phyloP scores from a whole-genome alignment of 2,888 invertebrate species.

The Ochropacha duplaris region DNA sequence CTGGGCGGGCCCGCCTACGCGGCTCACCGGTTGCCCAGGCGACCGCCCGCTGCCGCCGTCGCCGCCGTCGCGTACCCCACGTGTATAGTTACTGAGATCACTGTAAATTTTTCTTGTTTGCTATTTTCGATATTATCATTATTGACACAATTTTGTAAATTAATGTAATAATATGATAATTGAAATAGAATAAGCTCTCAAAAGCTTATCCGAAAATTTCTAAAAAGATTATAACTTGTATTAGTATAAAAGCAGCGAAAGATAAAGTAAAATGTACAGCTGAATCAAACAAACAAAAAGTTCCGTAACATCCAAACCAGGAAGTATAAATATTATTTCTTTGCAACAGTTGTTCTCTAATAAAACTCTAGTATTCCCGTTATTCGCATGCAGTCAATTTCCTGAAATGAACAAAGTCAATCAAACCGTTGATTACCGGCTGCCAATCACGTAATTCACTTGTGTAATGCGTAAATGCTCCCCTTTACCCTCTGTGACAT shows the following conservation, averaged over 20 bases:
- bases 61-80: slow-evolving; percentile 44
- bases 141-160: background rate
- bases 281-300: too few species aligned
- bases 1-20: slow-evolving; percentile 54
- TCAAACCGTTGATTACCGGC: background rate
- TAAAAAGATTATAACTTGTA: too few species aligned
- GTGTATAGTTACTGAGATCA: slow-evolving; percentile 24
- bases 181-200: too few species aligned
- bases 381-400: background rate
- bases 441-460: background rate
- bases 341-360: background rate
- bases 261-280: too few species aligned
- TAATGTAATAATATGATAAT: too few species aligned
- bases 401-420: background rate
- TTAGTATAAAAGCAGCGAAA: too few species aligned
- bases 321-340: too few species aligned
- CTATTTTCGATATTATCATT: too few species aligned
- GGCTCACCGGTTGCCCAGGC: slow-evolving; percentile 61
- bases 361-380: background rate
- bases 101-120: too few species aligned
- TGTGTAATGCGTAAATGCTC: background rate
- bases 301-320: too few species aligned
- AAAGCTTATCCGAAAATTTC: too few species aligned
- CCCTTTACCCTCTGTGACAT: background rate
- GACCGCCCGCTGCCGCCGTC: slow-evolving; percentile 58